These are phyloP conservation scores for Molothrus ater DNA, from an alignment of 2,797 vertebrate species.

Conservation along the genomic window DNA sequence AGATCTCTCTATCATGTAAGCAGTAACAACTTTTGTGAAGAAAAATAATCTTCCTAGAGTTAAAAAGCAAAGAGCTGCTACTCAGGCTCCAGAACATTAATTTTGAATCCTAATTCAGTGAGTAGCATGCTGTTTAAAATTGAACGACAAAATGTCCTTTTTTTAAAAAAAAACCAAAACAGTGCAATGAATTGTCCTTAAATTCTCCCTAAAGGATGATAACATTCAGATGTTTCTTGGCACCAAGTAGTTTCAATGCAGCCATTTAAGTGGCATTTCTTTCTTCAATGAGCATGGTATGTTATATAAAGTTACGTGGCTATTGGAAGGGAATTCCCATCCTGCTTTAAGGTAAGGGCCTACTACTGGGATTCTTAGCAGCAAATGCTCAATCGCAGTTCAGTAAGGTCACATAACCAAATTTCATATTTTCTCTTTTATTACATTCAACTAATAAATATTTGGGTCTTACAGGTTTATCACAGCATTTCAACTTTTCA, in stretches of 20 bases:
- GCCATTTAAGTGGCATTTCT: conserved; percentile 75
- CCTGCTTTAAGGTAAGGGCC: conserved; percentile 23
- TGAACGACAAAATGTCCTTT: conserved; percentile 13
- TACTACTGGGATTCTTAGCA: conserved; percentile 21
- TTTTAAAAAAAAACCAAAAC: not conserved
- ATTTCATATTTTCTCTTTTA: conserved; percentile 63
- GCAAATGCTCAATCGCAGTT: conserved; percentile 76
- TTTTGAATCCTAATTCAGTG: conserved; percentile 34
- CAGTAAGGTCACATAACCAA: conserved; percentile 58
- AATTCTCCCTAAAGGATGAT: conserved; percentile 38
- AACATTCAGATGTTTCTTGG: conserved; percentile 71
- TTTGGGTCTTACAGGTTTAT: conserved; percentile 67
- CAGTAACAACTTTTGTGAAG: conserved; percentile 16
- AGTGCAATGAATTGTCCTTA: conserved; percentile 38
- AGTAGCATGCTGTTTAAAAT: conserved; percentile 34
- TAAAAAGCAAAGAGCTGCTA: conserved; percentile 46
- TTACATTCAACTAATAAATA: conserved; percentile 75
- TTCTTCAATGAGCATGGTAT: conserved; percentile 34
- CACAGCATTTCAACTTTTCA: conserved; percentile 5
- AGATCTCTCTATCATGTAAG: conserved; percentile 2
- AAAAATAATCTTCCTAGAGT: conserved; percentile 14
- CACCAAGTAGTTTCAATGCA: conserved; percentile 62
- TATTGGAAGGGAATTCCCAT: conserved; percentile 45
- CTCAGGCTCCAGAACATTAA: conserved; percentile 5
- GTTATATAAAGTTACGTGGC: conserved; percentile 19